A percentile compares a stretch with the other conserved stretches of the same genome.
phyloP scores from a whole-genome alignment of 1,140 invertebrate genomes.

The Cataglyphis hispanica region DNA sequence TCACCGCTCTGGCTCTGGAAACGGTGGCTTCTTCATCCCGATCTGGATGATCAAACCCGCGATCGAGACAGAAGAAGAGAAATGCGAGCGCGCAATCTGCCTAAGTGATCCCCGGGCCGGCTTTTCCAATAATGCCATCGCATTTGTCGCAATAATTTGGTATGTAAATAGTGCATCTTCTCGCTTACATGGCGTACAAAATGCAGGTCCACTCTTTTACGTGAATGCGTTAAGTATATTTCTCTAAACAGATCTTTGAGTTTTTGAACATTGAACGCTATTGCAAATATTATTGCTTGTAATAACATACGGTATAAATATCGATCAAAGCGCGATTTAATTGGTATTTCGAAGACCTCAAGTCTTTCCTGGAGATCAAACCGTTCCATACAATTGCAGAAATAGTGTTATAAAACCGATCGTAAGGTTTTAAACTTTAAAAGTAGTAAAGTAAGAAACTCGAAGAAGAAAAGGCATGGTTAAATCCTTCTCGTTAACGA shows the following conservation, averaged over 20 bases:
- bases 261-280: not conserved
- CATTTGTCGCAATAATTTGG: slow-evolving; percentile 72
- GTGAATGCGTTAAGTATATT: too few relatives aligned
- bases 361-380: not conserved
- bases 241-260: slow-evolving; percentile 10
- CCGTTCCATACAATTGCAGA: not conserved
- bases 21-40: slow-evolving; percentile 76
- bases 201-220: not conserved
- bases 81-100: slow-evolving; percentile 81
- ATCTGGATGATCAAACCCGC: slow-evolving; percentile 62
- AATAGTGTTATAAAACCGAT: slow-evolving; percentile 45
- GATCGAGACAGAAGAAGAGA: slow-evolving; percentile 11
- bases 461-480: not conserved
- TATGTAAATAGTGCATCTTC: slow-evolving; percentile 20
- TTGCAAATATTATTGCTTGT: not conserved
- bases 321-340: not conserved
- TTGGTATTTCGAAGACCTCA: not conserved
- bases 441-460: slow-evolving; percentile 29
- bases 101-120: slow-evolving; percentile 71
- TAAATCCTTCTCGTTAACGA: slow-evolving; percentile 30
- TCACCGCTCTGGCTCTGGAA: slow-evolving; percentile 74
- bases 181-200: not conserved
- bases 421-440: slow-evolving; percentile 24
- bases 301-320: not conserved
- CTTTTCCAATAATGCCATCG: slow-evolving; percentile 21